Base-by-base conservation (phyloP, 2,797 vertebrate genomes). In the Loriculus beryllinus region DNA sequence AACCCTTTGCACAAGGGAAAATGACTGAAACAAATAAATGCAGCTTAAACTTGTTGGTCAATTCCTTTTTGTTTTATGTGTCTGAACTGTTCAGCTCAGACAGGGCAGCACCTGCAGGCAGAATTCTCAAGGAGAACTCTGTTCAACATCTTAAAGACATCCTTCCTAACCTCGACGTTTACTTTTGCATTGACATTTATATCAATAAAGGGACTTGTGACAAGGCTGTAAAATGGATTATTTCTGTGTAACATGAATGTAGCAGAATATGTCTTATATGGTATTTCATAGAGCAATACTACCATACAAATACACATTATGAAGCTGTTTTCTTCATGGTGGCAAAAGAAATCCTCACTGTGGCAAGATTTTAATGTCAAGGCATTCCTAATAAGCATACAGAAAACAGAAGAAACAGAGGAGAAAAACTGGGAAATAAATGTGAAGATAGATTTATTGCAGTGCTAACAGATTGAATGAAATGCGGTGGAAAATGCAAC, bases 161-260 rank as follows among this genome's bases (percentile, higher is more conserved):
- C 72, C 84, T 43, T 93, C 39, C 65, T 65, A 82, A 70, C 71
- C 62, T 70, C 4, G 0, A 84, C 2, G 10, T 74, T 93, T 86
- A 15, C 39, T 57, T 82, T 80, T 74, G 35, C 64, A 26, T 57
- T 42, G 81, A 81, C 68, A 45, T 85, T 82, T 95, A 88, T 93
- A 88, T 51, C 94, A 90, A 93, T 82, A 83, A 96, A 97, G 78
- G 67, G 67, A 94, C 90, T 93, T 85, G 72, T 70, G 90, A 95
- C 83, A 93, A 95, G 59, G 64, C 57, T 95, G 78, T 92, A 91
- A 96, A 94, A 94, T 37, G 3, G 92, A 96, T 96, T 82, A 93
- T 96, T 97, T 96, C 83, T 81, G 67, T 88, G 87, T 70, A 95
- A 96, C 90, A 96, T 75, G 81, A 82, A 95, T 96, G 86, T 80